Evolutionary conservation across 2,888 invertebrate genomes (phyloP).

Genomic region (Crematogaster levior): DNA sequence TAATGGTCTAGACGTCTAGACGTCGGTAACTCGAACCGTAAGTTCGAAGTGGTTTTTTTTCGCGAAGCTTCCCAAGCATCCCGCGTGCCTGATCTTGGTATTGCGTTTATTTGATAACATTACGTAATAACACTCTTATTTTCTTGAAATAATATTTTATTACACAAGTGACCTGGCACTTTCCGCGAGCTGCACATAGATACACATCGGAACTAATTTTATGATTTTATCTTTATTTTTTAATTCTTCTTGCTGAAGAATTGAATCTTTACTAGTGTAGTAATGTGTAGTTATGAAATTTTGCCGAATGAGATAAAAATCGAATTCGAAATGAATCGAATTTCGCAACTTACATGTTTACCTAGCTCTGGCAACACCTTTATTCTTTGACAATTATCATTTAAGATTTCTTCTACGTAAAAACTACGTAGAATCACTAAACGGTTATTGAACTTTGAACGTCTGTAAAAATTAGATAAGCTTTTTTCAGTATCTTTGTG

Average conservation of each 20-base stretch:
- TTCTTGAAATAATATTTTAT: conserved; percentile 2
- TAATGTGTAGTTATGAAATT: not conserved
- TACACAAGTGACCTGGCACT: not conserved
- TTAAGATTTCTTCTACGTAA: not conserved
- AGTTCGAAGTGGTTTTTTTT: conserved; percentile 35
- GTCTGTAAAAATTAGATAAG: conserved; percentile 27
- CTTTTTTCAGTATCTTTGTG: not conserved
- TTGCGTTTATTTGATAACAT: conserved; percentile 17
- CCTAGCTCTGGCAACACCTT: not conserved
- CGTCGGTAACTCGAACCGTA: conserved; percentile 48
- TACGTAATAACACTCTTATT: not conserved
- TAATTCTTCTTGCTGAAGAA: not conserved
- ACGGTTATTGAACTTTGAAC: conserved; percentile 31
- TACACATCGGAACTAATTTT: not conserved
- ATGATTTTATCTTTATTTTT: not conserved
- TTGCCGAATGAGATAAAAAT: not conserved
- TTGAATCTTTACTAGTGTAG: not conserved
- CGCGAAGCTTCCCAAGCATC: not conserved
- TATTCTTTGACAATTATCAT: not conserved
- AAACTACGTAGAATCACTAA: not conserved
- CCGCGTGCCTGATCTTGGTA: not conserved
- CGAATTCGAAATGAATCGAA: not conserved
- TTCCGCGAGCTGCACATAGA: not conserved
- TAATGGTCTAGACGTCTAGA: conserved; percentile 56
- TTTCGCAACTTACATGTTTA: not conserved